phyloP scores from a whole-genome alignment of 2,888 invertebrate species.

The Mesoligia furuncula region DNA sequence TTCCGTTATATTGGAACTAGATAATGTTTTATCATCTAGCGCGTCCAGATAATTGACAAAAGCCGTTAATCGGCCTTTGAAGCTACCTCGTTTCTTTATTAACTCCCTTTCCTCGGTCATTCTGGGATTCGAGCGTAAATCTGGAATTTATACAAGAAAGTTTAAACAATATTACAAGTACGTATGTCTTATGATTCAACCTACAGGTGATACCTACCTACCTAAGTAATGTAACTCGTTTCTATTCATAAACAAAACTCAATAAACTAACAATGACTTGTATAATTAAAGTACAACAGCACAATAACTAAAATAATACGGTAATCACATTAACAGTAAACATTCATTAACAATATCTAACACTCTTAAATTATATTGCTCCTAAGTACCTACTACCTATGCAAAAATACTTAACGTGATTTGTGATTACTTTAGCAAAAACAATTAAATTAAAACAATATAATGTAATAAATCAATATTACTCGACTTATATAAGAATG shows the following conservation, averaged over 20 bases:
- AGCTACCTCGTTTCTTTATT: slow-evolving; percentile 11
- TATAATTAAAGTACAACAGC: background rate
- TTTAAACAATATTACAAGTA: no score
- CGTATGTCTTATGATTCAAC: no score
- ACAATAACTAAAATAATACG: background rate
- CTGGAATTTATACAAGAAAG: slow-evolving; percentile 1
- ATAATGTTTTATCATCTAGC: background rate
- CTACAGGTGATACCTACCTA: no score
- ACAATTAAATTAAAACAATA: no score
- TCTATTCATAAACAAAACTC: background rate
- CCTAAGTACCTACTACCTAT: no score
- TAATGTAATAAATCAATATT: no score
- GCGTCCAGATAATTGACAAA: slow-evolving; percentile 6
- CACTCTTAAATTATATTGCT: no score
- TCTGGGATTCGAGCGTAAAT: background rate
- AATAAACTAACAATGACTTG: background rate
- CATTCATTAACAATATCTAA: background rate
- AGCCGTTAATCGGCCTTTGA: slow-evolving; percentile 6
- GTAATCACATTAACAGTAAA: background rate
- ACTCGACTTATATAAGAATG: no score
- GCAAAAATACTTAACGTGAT: no score
- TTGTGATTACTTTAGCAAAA: no score
- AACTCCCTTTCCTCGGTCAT: slow-evolving; percentile 8
- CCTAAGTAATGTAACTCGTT: background rate
- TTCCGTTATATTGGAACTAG: background rate